Evolutionary conservation across 2,113 vertebrate species (phyloP), one percentile per base, ranked within the genome.

Genomic region (Galeopterus variegatus): DNA sequence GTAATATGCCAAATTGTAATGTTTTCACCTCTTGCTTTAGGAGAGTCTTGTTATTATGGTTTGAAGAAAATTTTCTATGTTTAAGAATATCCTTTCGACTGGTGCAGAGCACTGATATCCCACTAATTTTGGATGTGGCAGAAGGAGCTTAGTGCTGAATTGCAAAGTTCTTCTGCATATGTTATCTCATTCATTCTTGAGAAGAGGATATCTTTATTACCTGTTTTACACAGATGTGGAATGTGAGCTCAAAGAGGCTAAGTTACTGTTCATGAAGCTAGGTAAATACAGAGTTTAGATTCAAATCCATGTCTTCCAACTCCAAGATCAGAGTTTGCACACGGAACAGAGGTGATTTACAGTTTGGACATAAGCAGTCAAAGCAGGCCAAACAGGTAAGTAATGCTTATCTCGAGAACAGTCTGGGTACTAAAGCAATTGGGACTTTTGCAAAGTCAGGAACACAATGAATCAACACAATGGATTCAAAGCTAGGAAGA

Each of bases 1-100:
- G 45, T 41, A 41, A 60, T 77, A 24, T 56, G 88, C 64, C 97
- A 96, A 94, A 93, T 60, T 21, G 62, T 90, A 26, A 77, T 26
- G 8, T 86, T 54, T 70, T 65, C 73, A 33, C 33, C 96, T 33
- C 62, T 95, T 77, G 56, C 45, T 94, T 81, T 67, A 77, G n/a
- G 23, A 75, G 52, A 85, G 15, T 52, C 41, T 92, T n/a, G 45
- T 31, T 41, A 76, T 5, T 75, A 73, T 4, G 48, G 24, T 77
- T 92, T 86, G 12, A 69, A 60, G 31, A 88, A 19, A 15, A 60
- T 64, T 91, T 93, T 79, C 62, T 82, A 24, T 62, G 36, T 88
- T 65, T 58, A 75, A 56, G 19, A 88, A 50, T 6, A 8, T 87
- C 19, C 67, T 96, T 62, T 62, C 4, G 1, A 48, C 41, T 50